Evolutionary conservation across 1,140 invertebrate species (phyloP).

Genomic region (Aphelinus atriplicis): DNA sequence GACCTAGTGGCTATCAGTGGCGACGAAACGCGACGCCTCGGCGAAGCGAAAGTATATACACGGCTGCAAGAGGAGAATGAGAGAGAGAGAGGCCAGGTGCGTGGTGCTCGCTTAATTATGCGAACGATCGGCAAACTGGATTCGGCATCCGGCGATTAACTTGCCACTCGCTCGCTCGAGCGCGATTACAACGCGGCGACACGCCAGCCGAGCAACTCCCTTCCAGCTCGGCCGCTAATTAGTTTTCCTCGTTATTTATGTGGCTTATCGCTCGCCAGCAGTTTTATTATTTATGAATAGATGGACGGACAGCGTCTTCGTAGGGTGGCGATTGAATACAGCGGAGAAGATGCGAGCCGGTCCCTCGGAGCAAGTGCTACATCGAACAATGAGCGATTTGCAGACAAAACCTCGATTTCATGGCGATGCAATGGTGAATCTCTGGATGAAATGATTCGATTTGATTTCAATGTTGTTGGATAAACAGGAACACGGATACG

Average conservation of each 20-base stretch:
- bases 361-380: no score
- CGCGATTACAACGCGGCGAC: conserved; percentile 22
- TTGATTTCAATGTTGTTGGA: no score
- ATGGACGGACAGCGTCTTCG: conserved; percentile 23
- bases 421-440: no score
- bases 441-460: no score
- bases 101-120: conserved; percentile 11
- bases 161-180: background rate
- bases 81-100: background rate
- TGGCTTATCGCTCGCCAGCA: conserved; percentile 14
- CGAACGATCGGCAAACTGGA: conserved; percentile 30
- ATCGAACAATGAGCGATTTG: no score
- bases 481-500: no score
- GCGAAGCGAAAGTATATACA: background rate
- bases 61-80: conserved; percentile 3
- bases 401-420: no score
- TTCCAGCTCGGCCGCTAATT: conserved; percentile 16
- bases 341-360: background rate
- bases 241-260: conserved; percentile 11
- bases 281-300: conserved; percentile 38
- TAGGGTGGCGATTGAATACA: background rate
- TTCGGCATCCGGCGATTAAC: conserved; percentile 36
- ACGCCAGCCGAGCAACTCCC: background rate
- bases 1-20: conserved; percentile 29
- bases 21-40: conserved; percentile 3